Conservation (phyloP, 2,113 vertebrate genomes). For the Takifugu flavidus region DNA sequence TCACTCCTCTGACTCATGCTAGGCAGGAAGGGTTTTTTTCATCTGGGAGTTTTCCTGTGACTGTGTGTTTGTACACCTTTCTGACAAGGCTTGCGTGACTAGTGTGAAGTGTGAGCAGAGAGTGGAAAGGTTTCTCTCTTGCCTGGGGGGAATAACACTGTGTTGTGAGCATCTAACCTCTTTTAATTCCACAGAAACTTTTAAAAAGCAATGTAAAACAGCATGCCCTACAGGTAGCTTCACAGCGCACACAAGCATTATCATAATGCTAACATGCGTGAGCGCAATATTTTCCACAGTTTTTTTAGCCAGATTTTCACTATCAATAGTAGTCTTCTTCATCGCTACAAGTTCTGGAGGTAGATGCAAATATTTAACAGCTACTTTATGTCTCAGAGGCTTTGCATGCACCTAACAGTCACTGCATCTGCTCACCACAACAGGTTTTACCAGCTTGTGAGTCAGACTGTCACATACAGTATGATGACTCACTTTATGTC, state of each 20-base stretch:
- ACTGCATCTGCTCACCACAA: background rate
- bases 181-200: conserved; percentile 69
- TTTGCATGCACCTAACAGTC: conserved; percentile 9
- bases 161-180: conserved; percentile 62
- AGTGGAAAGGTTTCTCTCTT: conserved; percentile 71
- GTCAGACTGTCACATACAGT: conserved; percentile 57
- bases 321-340: background rate
- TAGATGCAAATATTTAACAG: too few species aligned
- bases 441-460: conserved; percentile 24
- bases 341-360: conserved; percentile 1
- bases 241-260: background rate
- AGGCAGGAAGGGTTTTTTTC: conserved; percentile 11
- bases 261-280: background rate
- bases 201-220: conserved; percentile 42
- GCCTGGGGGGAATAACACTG: conserved; percentile 72
- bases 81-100: conserved; percentile 69
- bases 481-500: conserved; percentile 14
- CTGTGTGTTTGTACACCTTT: conserved; percentile 22
- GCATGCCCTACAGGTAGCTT: background rate
- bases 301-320: background rate
- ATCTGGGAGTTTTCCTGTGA: conserved; percentile 40
- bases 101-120: conserved; percentile 60
- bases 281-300: background rate
- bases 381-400: too few species aligned
- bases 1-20: conserved; percentile 47